Conservation (phyloP, 2,888 invertebrate genomes). For the Anaspis maculata region DNA sequence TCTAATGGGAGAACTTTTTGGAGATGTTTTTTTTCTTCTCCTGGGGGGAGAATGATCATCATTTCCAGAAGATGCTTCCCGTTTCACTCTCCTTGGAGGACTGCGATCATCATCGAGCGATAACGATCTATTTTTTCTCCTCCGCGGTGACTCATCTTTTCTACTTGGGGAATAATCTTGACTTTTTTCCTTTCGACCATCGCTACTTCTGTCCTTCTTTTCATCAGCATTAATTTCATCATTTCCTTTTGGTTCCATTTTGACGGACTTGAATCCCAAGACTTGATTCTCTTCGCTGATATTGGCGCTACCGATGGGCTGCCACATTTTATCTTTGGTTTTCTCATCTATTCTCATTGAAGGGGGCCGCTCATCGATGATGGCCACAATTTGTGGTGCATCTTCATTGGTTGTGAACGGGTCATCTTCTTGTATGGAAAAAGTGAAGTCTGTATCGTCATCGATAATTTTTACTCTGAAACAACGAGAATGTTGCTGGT, state of each 20-base stretch:
- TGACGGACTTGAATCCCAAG: constrained; percentile 15
- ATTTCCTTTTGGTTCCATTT: constrained; percentile 5
- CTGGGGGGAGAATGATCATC: background rate
- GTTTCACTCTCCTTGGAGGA: too few species aligned
- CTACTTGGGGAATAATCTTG: constrained; percentile 41
- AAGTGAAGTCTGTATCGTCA: too few species aligned
- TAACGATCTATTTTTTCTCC: too few species aligned
- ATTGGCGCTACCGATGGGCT: constrained; percentile 26
- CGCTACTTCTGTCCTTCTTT: too few species aligned
- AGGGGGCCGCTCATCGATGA: constrained; percentile 74
- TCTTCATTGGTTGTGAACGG: constrained; percentile 74
- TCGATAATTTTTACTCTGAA: constrained; percentile 75
- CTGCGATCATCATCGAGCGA: too few species aligned
- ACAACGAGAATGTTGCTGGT: constrained; percentile 16
- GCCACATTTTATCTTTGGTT: constrained; percentile 34
- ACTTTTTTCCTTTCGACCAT: constrained; percentile 6
- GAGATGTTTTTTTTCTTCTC: too few species aligned
- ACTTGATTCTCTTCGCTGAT: constrained; percentile 7
- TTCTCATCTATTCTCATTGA: constrained; percentile 45
- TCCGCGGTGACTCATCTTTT: constrained; percentile 16
- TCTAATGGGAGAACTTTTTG: too few species aligned
- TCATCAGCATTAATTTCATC: background rate
- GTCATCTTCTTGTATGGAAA: too few species aligned
- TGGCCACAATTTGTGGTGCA: constrained; percentile 81
- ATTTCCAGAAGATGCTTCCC: too few species aligned